Percentiles rank a stretch among this genome's conserved stretches.
Conservation (phyloP, 2,113 vertebrate genomes). For the Stictonetta naevosa region DNA sequence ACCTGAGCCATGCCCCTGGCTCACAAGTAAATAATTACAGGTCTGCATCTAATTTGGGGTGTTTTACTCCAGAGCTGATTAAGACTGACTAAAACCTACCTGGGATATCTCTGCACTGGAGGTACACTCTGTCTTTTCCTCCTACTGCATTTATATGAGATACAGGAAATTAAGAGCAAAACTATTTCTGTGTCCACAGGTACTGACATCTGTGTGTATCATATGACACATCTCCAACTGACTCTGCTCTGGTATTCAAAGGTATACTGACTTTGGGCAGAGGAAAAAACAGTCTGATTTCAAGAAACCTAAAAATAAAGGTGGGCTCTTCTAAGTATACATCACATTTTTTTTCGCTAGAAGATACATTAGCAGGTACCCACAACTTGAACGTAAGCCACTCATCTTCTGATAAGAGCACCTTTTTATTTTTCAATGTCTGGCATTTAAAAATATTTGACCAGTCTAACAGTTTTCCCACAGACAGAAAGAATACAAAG, state of each 20-base stretch:
- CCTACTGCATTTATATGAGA: background rate
- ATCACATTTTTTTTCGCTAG: background rate
- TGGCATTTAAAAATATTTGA: background rate
- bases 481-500: background rate
- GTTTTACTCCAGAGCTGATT: background rate
- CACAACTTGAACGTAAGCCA: background rate
- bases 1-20: background rate
- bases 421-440: background rate
- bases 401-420: background rate
- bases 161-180: background rate
- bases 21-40: background rate
- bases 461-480: background rate
- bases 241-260: background rate
- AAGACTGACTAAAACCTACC: background rate
- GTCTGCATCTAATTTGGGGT: background rate
- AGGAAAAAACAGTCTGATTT: background rate
- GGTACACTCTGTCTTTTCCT: background rate
- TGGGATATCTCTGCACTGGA: background rate
- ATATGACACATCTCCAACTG: background rate
- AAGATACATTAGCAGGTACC: background rate
- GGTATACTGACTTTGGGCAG: background rate
- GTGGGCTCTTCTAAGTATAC: background rate
- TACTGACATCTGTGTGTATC: background rate
- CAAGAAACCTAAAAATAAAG: background rate
- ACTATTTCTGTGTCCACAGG: background rate